These are phyloP conservation scores for Latrodectus elegans DNA, from an alignment of 2,888 invertebrate genomes.

Conservation along the genomic window DNA sequence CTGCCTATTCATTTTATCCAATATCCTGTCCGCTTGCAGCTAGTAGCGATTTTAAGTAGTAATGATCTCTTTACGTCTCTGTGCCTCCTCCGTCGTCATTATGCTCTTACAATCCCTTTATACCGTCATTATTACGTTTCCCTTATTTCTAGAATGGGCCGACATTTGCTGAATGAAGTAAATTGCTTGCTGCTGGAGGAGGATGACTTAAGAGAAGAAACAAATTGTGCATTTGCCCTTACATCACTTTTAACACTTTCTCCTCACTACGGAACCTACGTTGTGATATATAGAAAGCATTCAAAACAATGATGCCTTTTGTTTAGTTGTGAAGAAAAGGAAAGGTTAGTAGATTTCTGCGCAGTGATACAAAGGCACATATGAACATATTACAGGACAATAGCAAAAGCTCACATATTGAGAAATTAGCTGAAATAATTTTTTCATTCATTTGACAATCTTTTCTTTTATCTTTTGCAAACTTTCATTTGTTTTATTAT, in stretches of 20 bases:
- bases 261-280: no score
- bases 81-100: conserved; percentile 27
- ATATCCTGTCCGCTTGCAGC: conserved; percentile 28
- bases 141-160: neutral
- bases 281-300: no score
- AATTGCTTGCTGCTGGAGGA: neutral
- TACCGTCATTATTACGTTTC: neutral
- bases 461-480: no score
- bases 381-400: no score
- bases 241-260: neutral
- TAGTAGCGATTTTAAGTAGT: conserved; percentile 27
- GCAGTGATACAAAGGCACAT: no score
- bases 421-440: no score
- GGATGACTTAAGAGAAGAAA: conserved; percentile 2
- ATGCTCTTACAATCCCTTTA: conserved; percentile 9
- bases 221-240: neutral
- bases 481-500: no score
- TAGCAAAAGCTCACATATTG: no score
- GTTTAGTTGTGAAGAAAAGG: no score
- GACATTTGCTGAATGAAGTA: conserved; percentile 3
- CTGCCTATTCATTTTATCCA: conserved; percentile 34
- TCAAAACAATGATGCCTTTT: no score
- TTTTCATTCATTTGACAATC: no score
- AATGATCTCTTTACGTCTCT: conserved; percentile 28
- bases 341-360: no score